Evolutionary conservation across 2,888 invertebrate species (phyloP), one percentile per base, ranked within the genome.

Genomic region (Scaptomyza reducta): DNA sequence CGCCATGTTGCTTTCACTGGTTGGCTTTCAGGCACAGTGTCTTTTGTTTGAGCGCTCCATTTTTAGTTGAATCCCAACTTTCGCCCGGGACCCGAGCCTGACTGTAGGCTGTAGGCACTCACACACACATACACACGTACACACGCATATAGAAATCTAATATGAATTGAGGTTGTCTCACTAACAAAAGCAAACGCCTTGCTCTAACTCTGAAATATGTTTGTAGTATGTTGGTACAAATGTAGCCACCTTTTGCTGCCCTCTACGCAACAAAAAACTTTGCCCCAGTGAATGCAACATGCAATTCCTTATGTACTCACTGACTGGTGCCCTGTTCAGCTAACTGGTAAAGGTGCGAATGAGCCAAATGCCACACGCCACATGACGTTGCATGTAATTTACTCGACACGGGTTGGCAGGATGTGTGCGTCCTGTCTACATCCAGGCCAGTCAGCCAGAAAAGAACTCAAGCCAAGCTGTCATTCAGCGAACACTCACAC

Each of bases 121-220:
- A 33, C 57, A 56, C 45, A 62, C 64, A 59, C 50, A 55, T 46
- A 50, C 54, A 49, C 70, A 47, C 18, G 49, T 46, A 58, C 53
- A 35, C 25, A 33, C 47, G 50, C 50, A 42, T 49, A 40, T 38
- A 56, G 56, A 71, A 84, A 90, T 90, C 89, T 89, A 89, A 90
- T 90, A 90, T 90, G 90, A 89, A 90, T 90, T 89, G 90, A 89
- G 89, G 90, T 90, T 90, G 89, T 79, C 79, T 85, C 74, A 76
- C 85, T 76, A 87, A 80, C 80, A 88, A 84, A 85, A 73, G 85
- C 81, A 87, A 87, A 87, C 68, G 79, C 86, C 61, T 65, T 57
- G 66, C 60, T 56, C 59, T 55, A 57, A 63, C 87, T 70, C 50
- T 77, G 73, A 69, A 65, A 69, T 63, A 76, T 68, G 66, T 35